Base-by-base conservation (phyloP, 2,797 vertebrate species). In the Fratercula arctica region DNA sequence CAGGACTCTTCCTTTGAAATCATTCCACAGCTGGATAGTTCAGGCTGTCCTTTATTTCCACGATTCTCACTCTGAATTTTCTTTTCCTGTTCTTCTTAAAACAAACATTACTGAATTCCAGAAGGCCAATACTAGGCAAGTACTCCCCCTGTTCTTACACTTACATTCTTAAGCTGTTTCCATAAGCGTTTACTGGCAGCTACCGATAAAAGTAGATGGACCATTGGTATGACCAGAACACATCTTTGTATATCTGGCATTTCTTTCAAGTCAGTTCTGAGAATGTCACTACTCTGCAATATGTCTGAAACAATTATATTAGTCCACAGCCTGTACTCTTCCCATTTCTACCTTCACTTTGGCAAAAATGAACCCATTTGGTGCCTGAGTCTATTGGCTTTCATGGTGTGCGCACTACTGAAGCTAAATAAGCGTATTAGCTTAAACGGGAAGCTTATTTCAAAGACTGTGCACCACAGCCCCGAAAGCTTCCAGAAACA, bases 51-150 rank as follows among this genome's bases (percentile, higher is more conserved):
- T 85, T 75, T 83, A 77, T 74, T 90, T 67, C 72, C 50, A 54
- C 85, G 87, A 70, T 85, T 89, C 68, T 85, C 43, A 53, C 43
- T 79, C 72, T 13, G 33, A 35, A 33, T 90, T 76, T 83, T 87
- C 46, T 86, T 89, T 84, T 91, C 72, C 90, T 95, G 48, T 77
- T 87, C 66, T 72, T 85, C 59, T 86, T 94, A 66, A 87, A 96
- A 82, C 87, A 95, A 97, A 95, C 87, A 85, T 11, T n/a, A 9
- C 63, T 74, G 56, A 50, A 87, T 95, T 95, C 87, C 91, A 89
- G 78, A 70, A 91, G 78, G 43, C 64, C 69, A 37, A 39, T 35
- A 28, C 19, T 43, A 41, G 85, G 68, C 69, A 84, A 63, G 85
- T 63, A n/a, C 51, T 89, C 46, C 68, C 78, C 48, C 39, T 82